Evolutionary conservation across 2,888 invertebrate genomes (phyloP).

Genomic region (Lypha dubia): DNA sequence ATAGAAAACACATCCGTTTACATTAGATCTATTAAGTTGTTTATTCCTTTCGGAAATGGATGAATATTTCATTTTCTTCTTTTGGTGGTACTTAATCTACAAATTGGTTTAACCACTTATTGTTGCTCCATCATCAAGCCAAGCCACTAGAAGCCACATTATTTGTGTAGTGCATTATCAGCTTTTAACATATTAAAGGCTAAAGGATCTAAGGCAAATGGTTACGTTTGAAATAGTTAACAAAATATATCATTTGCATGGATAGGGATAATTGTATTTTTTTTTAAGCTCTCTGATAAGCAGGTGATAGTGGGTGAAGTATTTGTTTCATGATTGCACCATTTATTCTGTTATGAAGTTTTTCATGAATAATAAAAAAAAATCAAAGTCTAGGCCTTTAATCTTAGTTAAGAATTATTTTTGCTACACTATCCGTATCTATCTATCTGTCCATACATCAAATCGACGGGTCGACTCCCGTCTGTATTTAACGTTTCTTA

Average conservation of each 20-base stretch:
- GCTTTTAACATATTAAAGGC: background rate
- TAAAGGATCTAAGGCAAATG: background rate
- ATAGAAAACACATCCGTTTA: slow-evolving; percentile 56
- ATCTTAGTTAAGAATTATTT: too few species aligned
- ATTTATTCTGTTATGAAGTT: too few species aligned
- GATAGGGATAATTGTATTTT: slow-evolving; percentile 10
- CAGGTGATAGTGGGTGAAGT: too few species aligned
- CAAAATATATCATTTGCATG: slow-evolving; percentile 18
- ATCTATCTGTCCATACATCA: too few species aligned
- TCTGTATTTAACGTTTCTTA: too few species aligned
- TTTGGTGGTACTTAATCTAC: slow-evolving; percentile 61
- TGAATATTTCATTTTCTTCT: slow-evolving; percentile 67
- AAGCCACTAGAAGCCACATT: background rate
- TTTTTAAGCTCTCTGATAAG: background rate
- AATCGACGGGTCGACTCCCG: too few species aligned
- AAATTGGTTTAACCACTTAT: slow-evolving; percentile 61
- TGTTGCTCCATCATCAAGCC: slow-evolving; percentile 9
- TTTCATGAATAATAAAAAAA: too few species aligned
- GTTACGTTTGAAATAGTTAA: slow-evolving; percentile 25
- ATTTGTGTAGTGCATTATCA: background rate
- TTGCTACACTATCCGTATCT: too few species aligned
- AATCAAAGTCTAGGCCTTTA: too few species aligned
- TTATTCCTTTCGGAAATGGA: slow-evolving; percentile 60
- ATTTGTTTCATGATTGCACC: too few species aligned
- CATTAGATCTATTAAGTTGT: too few species aligned